Conservation (phyloP, 2,797 vertebrate species). For the Brotula barbata region DNA sequence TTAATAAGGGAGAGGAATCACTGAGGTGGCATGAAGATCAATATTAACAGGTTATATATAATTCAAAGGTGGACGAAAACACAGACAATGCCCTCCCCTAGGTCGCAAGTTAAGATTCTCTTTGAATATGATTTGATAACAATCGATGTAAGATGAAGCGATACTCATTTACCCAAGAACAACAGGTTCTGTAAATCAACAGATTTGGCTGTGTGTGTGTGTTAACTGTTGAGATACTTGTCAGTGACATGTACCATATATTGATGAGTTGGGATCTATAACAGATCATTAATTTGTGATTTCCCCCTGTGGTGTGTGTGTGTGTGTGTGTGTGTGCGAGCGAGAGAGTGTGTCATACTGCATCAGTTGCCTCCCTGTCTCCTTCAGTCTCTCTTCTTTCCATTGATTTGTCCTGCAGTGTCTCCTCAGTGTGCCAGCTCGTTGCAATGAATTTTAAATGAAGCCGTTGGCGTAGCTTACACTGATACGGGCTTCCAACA, state of each 20-base stretch:
- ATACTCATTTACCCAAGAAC: no score
- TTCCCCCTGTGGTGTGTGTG: slow-evolving; percentile 17
- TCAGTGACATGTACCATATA: slow-evolving; percentile 8
- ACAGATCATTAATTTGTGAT: slow-evolving; percentile 60
- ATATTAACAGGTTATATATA: background rate
- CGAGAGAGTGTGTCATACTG: no score
- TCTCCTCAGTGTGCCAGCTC: slow-evolving; percentile 17
- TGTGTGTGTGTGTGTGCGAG: background rate
- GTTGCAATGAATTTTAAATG: slow-evolving; percentile 56
- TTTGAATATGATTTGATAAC: no score
- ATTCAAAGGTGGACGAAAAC: background rate
- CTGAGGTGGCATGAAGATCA: background rate
- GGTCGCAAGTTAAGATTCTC: no score
- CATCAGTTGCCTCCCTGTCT: no score
- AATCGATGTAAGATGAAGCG: no score
- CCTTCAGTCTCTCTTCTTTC: no score
- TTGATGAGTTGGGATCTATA: slow-evolving; percentile 28
- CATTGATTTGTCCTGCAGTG: slow-evolving; percentile 50
- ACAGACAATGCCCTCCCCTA: background rate
- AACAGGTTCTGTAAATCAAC: no score
- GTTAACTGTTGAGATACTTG: background rate
- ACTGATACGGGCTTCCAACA: slow-evolving; percentile 36
- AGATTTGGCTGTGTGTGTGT: background rate
- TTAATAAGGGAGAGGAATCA: background rate
- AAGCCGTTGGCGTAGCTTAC: slow-evolving; percentile 38